Conservation (phyloP, 2,888 invertebrate genomes). For the Parapristionchus giblindavisi region DNA sequence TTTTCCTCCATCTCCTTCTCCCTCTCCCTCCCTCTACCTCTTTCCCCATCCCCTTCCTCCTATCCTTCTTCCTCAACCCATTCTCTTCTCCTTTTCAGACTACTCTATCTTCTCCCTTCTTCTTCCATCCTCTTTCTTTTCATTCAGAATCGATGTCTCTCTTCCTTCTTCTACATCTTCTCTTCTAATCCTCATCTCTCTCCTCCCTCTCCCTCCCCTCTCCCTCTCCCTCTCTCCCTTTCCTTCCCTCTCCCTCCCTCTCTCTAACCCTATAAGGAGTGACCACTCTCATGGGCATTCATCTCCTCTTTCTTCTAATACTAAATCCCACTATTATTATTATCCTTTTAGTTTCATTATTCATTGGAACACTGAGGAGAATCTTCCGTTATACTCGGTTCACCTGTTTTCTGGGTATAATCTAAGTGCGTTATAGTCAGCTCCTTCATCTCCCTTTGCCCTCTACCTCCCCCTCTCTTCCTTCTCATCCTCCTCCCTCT, state of each 20-base stretch:
- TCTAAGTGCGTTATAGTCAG: not conserved
- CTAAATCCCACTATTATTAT: not conserved
- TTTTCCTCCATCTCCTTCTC: not conserved
- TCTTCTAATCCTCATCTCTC: not conserved
- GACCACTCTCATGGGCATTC: no score
- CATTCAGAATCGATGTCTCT: not conserved
- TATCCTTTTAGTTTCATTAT: not conserved
- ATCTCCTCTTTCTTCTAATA: not conserved
- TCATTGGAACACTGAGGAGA: not conserved
- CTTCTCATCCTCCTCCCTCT: conserved; percentile 1
- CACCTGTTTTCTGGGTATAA: not conserved
- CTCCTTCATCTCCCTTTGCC: not conserved
- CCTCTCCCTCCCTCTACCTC: conserved; percentile 12
- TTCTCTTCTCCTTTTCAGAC: no score
- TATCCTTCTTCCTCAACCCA: no score
- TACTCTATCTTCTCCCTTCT: not conserved
- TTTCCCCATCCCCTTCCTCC: not conserved
- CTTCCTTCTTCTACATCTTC: not conserved
- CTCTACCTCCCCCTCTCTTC: conserved; percentile 1
- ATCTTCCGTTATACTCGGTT: not conserved
- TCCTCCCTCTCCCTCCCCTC: not conserved
- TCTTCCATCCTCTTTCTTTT: not conserved
- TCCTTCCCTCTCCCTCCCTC: no score
- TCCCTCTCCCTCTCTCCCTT: not conserved
- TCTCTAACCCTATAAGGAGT: no score